Base-by-base conservation (phyloP, 2,113 vertebrate genomes). In the Muscicapa adusta region DNA sequence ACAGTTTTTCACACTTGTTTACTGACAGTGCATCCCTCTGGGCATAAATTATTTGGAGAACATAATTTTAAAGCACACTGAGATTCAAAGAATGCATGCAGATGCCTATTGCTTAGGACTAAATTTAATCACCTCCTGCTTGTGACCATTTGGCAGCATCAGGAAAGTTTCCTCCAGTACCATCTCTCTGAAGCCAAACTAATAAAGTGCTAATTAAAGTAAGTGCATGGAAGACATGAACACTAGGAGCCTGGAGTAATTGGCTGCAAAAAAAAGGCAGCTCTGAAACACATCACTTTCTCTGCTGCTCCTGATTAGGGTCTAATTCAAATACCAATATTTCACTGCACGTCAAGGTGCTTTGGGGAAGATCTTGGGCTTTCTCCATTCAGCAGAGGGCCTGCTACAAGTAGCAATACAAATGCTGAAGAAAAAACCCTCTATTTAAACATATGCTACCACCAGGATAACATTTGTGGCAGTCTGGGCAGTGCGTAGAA, bases 131-230 rank as follows among this genome's bases (percentile, higher is more conserved):
- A 96, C 93, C 97, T 98, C 97, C 96, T 97, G 95, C 97, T 96
- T 97, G 95, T 91, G 97, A 94, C 97, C 97, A 67, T 97, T 98
- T 98, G 96, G 97, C 97, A 97, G 97, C 94, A 96, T 96, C 57
- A 94, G 95, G 96, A 97, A 97, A 95, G 89, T 92, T 96, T 96
- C 97, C 91, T 96, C 94, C 78, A 72, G 74, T 96, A 98, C 94
- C 61, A 60, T 85, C 94, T 98, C 97, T 97, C 98, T 97, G 97
- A 97, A 98, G 98, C 96, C 71, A 97, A 98, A 95, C 97, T 98
- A 98, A 98, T 99, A 98, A 98, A 98, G 97, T 88, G 93, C 97
- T 99, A 99, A 99, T 99, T 99, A 99, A 98, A 98, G 98, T 96
- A 97, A 98, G 95, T 97, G 95, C 98, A 98, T 93, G 96, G 98